These are phyloP conservation scores for Crocuta crocuta DNA, from an alignment of 2,113 vertebrate genomes.

Conservation along the genomic window DNA sequence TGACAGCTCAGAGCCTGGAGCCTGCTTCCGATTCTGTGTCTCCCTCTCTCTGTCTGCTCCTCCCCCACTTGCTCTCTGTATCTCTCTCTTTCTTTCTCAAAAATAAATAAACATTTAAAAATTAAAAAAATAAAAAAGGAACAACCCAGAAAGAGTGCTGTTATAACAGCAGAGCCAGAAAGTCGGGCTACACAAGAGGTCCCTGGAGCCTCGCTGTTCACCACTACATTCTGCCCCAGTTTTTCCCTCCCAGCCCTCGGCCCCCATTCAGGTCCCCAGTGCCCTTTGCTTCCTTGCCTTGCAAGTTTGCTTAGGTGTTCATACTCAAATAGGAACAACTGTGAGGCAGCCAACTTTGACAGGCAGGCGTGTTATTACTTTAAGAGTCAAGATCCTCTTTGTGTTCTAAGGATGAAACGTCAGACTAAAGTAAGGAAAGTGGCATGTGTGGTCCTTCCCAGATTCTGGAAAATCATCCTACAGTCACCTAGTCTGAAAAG, in stretches of 20 bases:
- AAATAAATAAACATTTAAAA: too few relatives aligned
- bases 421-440: not conserved
- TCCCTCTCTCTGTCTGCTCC: too few relatives aligned
- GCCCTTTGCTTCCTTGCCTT: not conserved
- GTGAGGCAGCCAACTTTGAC: not conserved
- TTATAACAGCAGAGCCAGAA: not conserved
- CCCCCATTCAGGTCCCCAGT: fast-evolving
- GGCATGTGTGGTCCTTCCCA: not conserved
- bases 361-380: not conserved
- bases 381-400: not conserved
- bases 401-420: not conserved
- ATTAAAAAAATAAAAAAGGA: too few relatives aligned
- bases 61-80: too few relatives aligned
- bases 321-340: not conserved
- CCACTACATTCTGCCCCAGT: not conserved
- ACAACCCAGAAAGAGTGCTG: not conserved
- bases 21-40: too few relatives aligned
- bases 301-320: not conserved
- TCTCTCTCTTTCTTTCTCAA: too few relatives aligned
- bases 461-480: not conserved
- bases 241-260: not conserved
- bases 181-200: fast-evolving
- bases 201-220: not conserved
- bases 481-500: not conserved
- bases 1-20: too few relatives aligned